Evolutionary conservation across 2,113 vertebrate genomes (phyloP).

Genomic region (Rhea americana): DNA sequence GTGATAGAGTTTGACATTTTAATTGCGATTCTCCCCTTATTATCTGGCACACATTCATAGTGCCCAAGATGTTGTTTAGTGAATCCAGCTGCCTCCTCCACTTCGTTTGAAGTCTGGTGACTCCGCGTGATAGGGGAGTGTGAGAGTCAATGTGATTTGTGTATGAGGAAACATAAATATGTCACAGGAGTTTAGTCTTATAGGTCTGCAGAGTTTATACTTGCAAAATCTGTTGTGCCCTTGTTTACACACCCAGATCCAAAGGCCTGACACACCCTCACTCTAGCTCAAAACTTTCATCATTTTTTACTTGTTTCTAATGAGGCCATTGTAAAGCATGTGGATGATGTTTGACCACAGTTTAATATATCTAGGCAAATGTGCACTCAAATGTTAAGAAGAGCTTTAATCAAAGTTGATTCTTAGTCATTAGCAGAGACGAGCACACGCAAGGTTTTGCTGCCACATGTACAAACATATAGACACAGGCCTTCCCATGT

Average conservation of each 20-base stretch:
- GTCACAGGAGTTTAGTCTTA: constrained; percentile 77
- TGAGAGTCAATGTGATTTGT: constrained; percentile 77
- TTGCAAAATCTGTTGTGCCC: constrained; percentile 69
- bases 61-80: constrained; percentile 73
- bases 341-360: constrained; percentile 66
- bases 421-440: constrained; percentile 1
- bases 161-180: constrained; percentile 77
- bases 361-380: constrained; percentile 56
- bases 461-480: constrained; percentile 19
- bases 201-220: constrained; percentile 74
- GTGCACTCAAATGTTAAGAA: constrained; percentile 36
- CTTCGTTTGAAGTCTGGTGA: constrained; percentile 68
- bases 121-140: constrained; percentile 72
- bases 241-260: constrained; percentile 73
- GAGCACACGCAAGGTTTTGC: not conserved
- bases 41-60: constrained; percentile 72
- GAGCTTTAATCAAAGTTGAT: constrained; percentile 53
- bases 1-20: constrained; percentile 76
- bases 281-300: constrained; percentile 50
- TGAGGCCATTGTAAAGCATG: constrained; percentile 44
- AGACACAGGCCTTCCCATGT: not conserved
- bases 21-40: constrained; percentile 73
- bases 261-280: constrained; percentile 63
- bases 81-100: constrained; percentile 72
- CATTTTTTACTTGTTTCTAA: constrained; percentile 44